Percentiles rank a stretch among this genome's conserved stretches.
Evolutionary conservation across 2,797 vertebrate species (phyloP).

Genomic region (Malurus leucopterus): DNA sequence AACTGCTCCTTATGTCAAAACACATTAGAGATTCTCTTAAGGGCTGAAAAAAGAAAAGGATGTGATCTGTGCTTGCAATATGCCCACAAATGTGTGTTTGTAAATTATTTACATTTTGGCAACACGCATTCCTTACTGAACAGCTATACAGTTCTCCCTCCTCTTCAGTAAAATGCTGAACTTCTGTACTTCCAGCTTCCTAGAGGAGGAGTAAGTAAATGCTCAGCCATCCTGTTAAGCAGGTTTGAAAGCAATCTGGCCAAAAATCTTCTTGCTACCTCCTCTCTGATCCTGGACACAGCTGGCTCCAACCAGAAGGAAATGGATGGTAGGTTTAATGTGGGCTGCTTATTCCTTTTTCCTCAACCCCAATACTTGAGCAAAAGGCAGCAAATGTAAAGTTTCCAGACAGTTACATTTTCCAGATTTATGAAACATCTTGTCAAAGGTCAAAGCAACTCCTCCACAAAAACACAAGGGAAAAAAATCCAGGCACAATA

Average conservation of each 20-base stretch:
- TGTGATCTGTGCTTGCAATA: background rate
- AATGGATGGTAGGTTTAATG: background rate
- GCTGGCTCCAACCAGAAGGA: background rate
- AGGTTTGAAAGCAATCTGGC: background rate
- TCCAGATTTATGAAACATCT: constrained; percentile 12
- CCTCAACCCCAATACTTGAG: background rate
- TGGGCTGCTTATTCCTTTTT: background rate
- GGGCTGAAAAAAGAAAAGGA: background rate
- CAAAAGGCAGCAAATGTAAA: background rate
- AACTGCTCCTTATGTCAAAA: background rate
- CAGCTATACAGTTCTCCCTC: background rate
- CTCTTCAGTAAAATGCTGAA: background rate
- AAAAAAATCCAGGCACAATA: background rate
- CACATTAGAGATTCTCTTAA: background rate
- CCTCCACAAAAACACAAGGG: background rate
- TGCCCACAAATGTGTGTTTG: background rate
- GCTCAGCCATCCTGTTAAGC: background rate
- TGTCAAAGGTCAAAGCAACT: constrained; percentile 7
- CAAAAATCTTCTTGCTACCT: background rate
- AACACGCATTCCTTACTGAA: background rate
- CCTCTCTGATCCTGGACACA: background rate
- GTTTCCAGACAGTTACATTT: background rate
- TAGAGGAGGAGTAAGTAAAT: background rate
- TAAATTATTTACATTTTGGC: background rate
- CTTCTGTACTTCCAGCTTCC: background rate